These are phyloP conservation scores for Therioaphis trifolii DNA, from an alignment of 2,888 invertebrate genomes.

Conservation along the genomic window DNA sequence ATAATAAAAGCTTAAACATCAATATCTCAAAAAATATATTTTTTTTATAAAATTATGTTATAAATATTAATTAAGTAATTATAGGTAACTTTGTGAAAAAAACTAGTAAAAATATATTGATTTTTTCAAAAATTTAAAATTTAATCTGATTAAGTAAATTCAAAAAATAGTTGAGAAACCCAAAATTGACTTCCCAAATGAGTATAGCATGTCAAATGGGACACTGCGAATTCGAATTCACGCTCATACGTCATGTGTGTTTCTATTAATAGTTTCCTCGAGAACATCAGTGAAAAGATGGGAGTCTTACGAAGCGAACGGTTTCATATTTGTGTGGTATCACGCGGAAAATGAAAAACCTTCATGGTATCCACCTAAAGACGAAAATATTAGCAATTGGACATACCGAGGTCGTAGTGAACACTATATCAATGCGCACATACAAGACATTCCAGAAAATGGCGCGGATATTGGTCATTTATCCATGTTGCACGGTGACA, in stretches of 20 bases:
- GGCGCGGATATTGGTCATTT: slow-evolving; percentile 88
- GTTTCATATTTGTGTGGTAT: slow-evolving; percentile 84
- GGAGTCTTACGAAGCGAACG: slow-evolving; percentile 77
- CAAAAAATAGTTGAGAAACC: too few relatives aligned
- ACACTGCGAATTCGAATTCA: too few relatives aligned
- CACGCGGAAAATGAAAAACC: slow-evolving; percentile 80
- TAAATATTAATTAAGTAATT: too few relatives aligned
- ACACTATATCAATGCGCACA: slow-evolving; percentile 80
- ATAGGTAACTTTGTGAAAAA: too few relatives aligned
- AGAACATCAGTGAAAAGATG: slow-evolving; percentile 79
- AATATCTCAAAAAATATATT: too few relatives aligned
- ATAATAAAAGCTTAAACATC: too few relatives aligned
- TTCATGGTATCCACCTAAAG: slow-evolving; percentile 75
- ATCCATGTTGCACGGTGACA: slow-evolving; percentile 78
- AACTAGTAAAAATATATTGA: too few relatives aligned
- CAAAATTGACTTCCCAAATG: too few relatives aligned
- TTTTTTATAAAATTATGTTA: too few relatives aligned
- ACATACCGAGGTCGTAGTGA: slow-evolving; percentile 82
- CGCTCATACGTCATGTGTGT: background rate
- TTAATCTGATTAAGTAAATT: too few relatives aligned
- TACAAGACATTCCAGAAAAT: slow-evolving; percentile 92
- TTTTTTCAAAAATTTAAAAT: too few relatives aligned
- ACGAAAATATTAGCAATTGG: slow-evolving; percentile 74
- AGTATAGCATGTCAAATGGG: too few relatives aligned
- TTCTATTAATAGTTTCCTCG: slow-evolving; percentile 76